Base-by-base conservation (phyloP, 2,888 invertebrate species). In the Osmoderma eremita region DNA sequence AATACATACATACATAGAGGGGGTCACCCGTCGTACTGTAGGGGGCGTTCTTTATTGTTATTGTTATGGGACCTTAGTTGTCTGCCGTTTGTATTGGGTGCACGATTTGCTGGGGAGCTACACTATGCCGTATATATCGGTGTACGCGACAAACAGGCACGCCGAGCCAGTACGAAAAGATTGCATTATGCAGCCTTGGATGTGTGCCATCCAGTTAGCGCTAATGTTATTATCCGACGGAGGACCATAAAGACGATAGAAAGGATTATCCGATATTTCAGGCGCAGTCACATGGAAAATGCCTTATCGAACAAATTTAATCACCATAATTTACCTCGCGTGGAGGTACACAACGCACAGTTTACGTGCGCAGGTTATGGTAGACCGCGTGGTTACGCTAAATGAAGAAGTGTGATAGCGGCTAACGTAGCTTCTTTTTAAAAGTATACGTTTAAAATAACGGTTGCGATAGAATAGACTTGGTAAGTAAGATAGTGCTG, bases 141-240 rank as follows among this genome's bases (percentile, higher is more conserved):
- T 51, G 13, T 17, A 13, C 24, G 6, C 50, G 24, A 10, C 50
- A 15, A 50, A 20, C 12, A 50, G 24, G 24, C 22, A 12, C 10
- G 67, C 65, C 63, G 64, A 70, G 69, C 72, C 69, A 12, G 20
- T 15, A 36, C 18, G 69, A 71, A 70, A 67, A 56, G 71, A 72
- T 71, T 75, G 75, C 74, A 75, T 75, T 73, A 75, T 75, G 75
- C 74, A 71, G 73, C 67, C 72, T 73, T 76, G 76, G 75, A 76
- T 74, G 70, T 74, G 72, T 76, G 76, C 76, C 75, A 76, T 71
- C 67, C 70, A 70, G 72, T 73, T 73, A 72, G 66, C 71, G 72
- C 69, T 75, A 76, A 76, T 76, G 73, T 77, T 78, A 78, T 78
- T 78, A 74, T 75, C 72, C 77, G 73, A 73, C 72, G 69, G 75